Conservation (phyloP, 64 coral and sea anemone species). For the Actinia tenebrosa region DNA sequence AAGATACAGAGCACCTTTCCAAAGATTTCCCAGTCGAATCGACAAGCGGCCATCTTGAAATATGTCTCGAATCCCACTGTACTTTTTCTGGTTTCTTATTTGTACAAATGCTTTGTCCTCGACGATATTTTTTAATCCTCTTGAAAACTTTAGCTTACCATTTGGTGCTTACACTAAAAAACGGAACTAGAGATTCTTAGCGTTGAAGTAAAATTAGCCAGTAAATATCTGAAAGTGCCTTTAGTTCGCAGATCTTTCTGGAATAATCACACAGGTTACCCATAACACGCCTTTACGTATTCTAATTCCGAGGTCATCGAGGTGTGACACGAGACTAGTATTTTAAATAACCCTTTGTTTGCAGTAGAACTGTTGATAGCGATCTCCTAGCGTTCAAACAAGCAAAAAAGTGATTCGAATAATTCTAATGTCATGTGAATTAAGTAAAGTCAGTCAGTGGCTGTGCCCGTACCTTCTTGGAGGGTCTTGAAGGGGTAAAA, state of each 20-base stretch:
- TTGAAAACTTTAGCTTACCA: neutral
- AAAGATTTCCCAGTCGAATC: constrained; percentile 51
- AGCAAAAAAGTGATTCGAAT: no score
- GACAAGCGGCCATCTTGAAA: constrained; percentile 6
- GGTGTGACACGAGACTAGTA: neutral
- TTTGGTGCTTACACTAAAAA: neutral
- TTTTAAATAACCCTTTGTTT: neutral
- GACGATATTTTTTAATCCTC: neutral
- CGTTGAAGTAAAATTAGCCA: neutral
- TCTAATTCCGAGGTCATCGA: neutral
- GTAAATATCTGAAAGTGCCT: neutral
- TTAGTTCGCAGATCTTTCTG: neutral
- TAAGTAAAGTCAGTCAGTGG: no score
- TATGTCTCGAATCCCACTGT: no score
- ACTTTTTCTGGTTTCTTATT: neutral
- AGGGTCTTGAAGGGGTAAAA: no score
- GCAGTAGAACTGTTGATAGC: neutral
- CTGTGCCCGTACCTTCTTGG: no score
- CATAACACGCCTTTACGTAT: neutral
- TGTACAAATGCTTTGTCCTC: neutral
- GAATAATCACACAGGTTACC: neutral
- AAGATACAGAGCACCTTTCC: constrained; percentile 65
- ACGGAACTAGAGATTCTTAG: neutral
- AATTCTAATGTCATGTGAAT: no score
- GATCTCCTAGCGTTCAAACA: neutral